Evolutionary conservation across 2,888 invertebrate genomes (phyloP), one percentile per base, ranked within the genome.

Genomic region (Belgica antarctica): DNA sequence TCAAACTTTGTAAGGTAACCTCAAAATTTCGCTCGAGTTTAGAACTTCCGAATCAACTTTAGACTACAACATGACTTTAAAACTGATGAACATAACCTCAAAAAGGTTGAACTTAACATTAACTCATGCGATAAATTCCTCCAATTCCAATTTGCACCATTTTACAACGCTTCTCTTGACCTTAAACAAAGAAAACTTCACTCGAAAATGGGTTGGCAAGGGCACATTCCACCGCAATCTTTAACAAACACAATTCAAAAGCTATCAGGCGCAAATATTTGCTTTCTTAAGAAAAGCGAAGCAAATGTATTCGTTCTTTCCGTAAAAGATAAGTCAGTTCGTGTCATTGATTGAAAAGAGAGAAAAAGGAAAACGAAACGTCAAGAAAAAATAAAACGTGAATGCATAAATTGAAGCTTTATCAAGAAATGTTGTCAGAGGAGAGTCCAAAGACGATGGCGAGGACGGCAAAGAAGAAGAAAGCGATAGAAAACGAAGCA

Each of bases 201-300:
- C 41, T 41, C 10, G 3, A 15, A 15, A 41, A 41, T 41, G 41
- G n/a, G 41, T n/a, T 41, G 12, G 12, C 52, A 52, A 52, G 52
- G 52, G 52, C 52, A 22, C 2, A 52, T 52, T 52, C 22, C 17
- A 22, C 2, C 2, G 17, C 52, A 31, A 31, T 31, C 34, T 31
- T 12, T 31, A 31, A 31, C 34, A 12, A 31, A 31, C 5, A 31
- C 34, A 5, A 31, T 31, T 31, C 12, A 31, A n/a, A 5, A 31
- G 34, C 34, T 31, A 31, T 31, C 34, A 31, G 17, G 22, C 17
- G 17, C 52, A 52, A 52, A 52, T 22, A 52, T 52, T 52, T 52
- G 52, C 17, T 7, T 22, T 52, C 12, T 52, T 52, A 17, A 52
- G 7, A 52, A 52, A 4, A 41, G 15, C 41, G 15, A 41, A 41